Conservation (phyloP, 1,140 invertebrate genomes). For the Drosophila sechellia region DNA sequence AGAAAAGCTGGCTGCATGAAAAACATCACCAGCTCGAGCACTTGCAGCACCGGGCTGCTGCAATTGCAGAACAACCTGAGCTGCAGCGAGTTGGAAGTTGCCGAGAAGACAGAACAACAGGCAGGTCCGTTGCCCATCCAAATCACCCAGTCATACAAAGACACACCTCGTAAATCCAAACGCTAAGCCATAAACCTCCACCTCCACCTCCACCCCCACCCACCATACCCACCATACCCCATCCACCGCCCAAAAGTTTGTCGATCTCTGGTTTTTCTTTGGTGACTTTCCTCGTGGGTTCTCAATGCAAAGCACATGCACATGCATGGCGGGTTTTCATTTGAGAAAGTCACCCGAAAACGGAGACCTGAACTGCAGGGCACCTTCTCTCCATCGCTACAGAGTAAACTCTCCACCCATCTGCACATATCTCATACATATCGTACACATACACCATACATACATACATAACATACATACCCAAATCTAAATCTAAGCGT, state of each 20-base stretch:
- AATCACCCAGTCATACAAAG: neutral
- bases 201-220: neutral
- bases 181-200: neutral
- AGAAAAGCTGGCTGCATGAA: constrained; percentile 78
- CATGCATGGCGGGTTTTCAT: neutral
- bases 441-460: neutral
- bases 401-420: too few species aligned
- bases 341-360: constrained; percentile 6
- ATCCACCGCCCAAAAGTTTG: neutral
- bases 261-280: neutral
- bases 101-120: constrained; percentile 66
- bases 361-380: constrained; percentile 8
- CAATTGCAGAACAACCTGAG: constrained; percentile 80
- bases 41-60: constrained; percentile 82
- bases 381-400: neutral
- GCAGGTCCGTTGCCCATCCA: constrained; percentile 60
- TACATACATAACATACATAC: neutral
- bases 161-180: neutral
- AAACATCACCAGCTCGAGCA: constrained; percentile 82
- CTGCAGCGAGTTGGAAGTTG: constrained; percentile 75
- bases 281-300: constrained; percentile 2
- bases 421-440: neutral
- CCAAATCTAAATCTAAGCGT: neutral
- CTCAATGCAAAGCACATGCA: too few species aligned
- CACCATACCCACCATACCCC: neutral